Evolutionary conservation across 2,797 vertebrate genomes (phyloP), one percentile per base, ranked within the genome.

Genomic region (Graptemys geographica): DNA sequence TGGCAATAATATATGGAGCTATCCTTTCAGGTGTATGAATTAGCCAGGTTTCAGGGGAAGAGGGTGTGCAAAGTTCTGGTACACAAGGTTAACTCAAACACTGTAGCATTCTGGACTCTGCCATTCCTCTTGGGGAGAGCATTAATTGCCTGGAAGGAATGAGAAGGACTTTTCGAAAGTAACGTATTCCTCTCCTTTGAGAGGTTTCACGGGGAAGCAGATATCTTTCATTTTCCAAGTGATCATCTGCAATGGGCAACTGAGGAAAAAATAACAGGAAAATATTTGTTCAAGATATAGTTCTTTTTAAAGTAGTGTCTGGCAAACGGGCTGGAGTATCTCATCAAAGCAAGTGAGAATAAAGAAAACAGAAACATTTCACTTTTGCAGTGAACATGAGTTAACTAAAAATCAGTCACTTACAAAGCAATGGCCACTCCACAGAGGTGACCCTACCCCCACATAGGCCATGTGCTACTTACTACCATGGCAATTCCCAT

Each of bases 301-400:
- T 21, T 18, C 80, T 93, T 65, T 33, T 74, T 23, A 74, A 4
- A 78, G 62, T 25, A 8, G 4, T 0, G 37, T 16, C 57, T 87
- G 86, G 8, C 88, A 78, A 52, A 87, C 37, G 52, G 84, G 33
- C 85, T 94, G 78, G 3, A 8, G 72, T 90, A 33, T 11, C 59
- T 84, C 85, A 52, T 92, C 57, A 28, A 86, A 0, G 0, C 33
- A 69, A 87, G 89, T 94, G 80, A 82, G 80, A 92, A 57, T 74
- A 15, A 88, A 95, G 94, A 83, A 94, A 94, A 90, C 79, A 84
- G 89, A 81, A 74, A 5, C 41, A 13, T 83, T 37, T 93, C 52
- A 52, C 87, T 92, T 94, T 44, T 93, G 52, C 62, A 88, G 91
- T 92, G 93, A 94, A 95, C 95, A 95, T 92, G 95, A 96, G 95